Evolutionary conservation across 2,888 invertebrate species (phyloP).

Genomic region (Asteroscopus sphinx): DNA sequence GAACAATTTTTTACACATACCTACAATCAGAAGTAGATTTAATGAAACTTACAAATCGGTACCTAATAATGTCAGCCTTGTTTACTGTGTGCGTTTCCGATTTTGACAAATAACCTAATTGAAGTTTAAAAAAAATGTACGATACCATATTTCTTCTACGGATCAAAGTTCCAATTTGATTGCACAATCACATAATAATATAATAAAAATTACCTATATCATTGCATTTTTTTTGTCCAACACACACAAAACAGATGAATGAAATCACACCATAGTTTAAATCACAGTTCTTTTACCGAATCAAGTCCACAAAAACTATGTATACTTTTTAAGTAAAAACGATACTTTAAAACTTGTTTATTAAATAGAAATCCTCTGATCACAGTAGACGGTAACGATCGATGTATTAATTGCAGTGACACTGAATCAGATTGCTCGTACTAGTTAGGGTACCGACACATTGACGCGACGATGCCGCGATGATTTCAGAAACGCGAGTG

Average conservation of each 20-base stretch:
- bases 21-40: too few relatives aligned
- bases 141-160: too few relatives aligned
- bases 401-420: constrained; percentile 28
- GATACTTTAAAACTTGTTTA: constrained; percentile 22
- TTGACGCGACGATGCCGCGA: constrained; percentile 12
- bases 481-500: constrained; percentile 5
- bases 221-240: too few relatives aligned
- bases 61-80: too few relatives aligned
- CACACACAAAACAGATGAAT: background rate
- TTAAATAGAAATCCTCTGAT: constrained; percentile 12
- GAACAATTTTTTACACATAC: too few relatives aligned
- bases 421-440: constrained; percentile 45
- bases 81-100: too few relatives aligned
- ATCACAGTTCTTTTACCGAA: background rate
- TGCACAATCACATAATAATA: too few relatives aligned
- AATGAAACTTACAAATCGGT: too few relatives aligned
- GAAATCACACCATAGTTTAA: constrained; percentile 25
- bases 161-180: background rate
- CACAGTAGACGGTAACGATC: constrained; percentile 27
- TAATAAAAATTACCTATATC: too few relatives aligned
- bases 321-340: constrained; percentile 4
- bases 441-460: constrained; percentile 34
- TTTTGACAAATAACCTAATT: too few relatives aligned
- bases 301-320: background rate
- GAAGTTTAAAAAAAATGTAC: too few relatives aligned